phyloP scores from a whole-genome alignment of 2,797 vertebrate species.

The Atherinosoma microstoma region DNA sequence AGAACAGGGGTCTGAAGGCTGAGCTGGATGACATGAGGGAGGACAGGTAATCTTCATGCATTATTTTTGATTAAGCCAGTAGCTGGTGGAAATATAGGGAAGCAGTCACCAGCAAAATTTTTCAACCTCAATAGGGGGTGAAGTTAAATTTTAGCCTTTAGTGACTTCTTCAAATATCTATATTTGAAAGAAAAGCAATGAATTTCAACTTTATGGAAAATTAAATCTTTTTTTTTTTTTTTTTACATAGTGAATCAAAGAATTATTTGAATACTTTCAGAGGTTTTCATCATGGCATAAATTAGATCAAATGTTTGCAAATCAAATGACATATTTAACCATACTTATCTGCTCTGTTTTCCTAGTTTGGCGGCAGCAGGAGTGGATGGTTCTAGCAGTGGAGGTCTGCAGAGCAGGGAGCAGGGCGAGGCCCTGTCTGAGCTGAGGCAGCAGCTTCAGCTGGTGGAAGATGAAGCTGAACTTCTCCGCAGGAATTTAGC shows the following conservation, averaged over 20 bases:
- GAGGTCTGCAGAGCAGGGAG: slow-evolving; percentile 89
- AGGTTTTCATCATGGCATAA: background rate
- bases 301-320: background rate
- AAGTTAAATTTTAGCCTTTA: background rate
- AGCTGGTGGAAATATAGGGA: background rate
- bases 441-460: slow-evolving; percentile 94
- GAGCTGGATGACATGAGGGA: slow-evolving; percentile 96
- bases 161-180: background rate
- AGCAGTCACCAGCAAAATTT: background rate
- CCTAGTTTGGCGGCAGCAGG: slow-evolving; percentile 85
- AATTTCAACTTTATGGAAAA: background rate
- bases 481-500: slow-evolving; percentile 94
- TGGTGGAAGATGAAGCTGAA: slow-evolving; percentile 98
- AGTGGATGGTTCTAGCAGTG: slow-evolving; percentile 77
- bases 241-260: background rate
- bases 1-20: slow-evolving; percentile 96
- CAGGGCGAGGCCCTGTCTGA: slow-evolving; percentile 94
- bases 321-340: background rate
- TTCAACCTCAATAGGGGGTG: background rate
- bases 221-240: background rate
- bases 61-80: background rate
- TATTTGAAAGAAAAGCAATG: background rate
- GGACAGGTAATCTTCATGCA: slow-evolving; percentile 76
- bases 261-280: background rate
- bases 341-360: slow-evolving; percentile 7